Evolutionary conservation across 2,113 vertebrate species (phyloP).

Genomic region (Equus quagga): DNA sequence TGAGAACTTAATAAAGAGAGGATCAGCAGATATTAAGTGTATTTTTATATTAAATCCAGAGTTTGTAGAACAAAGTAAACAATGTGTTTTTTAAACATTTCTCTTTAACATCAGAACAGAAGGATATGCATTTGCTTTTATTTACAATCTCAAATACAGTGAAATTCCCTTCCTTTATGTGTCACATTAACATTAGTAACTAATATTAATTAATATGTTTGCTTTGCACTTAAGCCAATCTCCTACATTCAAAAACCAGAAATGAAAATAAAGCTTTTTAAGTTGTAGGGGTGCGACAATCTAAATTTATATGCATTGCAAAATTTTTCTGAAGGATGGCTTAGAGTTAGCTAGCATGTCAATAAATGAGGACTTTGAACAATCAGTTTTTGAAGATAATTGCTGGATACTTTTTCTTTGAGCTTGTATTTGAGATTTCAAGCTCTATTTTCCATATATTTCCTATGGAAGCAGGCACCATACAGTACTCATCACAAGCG

Average conservation of each 20-base stretch:
- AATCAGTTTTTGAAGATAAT: conserved; percentile 55
- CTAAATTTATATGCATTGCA: not conserved
- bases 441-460: conserved; percentile 52
- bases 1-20: conserved; percentile 58
- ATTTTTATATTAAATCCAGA: conserved; percentile 54
- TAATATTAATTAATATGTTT: conserved; percentile 37
- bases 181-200: conserved; percentile 46
- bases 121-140: conserved; percentile 66
- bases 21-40: conserved; percentile 37
- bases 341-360: conserved; percentile 15
- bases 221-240: conserved; percentile 43
- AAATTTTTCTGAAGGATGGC: not conserved
- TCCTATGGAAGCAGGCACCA: not conserved
- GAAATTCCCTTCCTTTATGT: conserved; percentile 52
- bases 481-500: conserved; percentile 22
- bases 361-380: conserved; percentile 34
- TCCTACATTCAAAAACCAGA: conserved; percentile 46
- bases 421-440: conserved; percentile 61
- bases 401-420: conserved; percentile 48
- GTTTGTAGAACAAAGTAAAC: conserved; percentile 40
- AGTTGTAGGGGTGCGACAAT: not conserved
- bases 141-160: conserved; percentile 55
- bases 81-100: conserved; percentile 22
- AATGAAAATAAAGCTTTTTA: conserved; percentile 45
- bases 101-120: conserved; percentile 35